These are phyloP conservation scores for Drosophila cognata DNA, from an alignment of 2,888 invertebrate species.

Conservation along the genomic window DNA sequence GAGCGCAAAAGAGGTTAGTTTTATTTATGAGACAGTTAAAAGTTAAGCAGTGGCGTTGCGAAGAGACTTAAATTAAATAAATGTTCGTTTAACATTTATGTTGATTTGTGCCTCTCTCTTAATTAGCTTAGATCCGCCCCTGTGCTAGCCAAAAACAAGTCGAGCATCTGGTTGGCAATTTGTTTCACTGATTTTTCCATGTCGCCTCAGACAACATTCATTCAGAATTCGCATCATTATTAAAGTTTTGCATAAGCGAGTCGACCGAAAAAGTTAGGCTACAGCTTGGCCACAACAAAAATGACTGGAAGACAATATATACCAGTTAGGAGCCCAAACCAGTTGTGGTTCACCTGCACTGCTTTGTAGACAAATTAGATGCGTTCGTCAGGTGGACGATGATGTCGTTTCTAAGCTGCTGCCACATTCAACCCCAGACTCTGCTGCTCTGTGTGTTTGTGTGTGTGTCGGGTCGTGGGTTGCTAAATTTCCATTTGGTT, in stretches of 20 bases:
- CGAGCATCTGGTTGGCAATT: constrained; percentile 46
- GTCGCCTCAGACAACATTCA: constrained; percentile 51
- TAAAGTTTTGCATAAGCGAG: constrained; percentile 45
- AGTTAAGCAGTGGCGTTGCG: constrained; percentile 30
- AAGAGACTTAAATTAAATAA: not conserved
- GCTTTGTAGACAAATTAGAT: constrained; percentile 19
- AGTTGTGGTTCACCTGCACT: constrained; percentile 52
- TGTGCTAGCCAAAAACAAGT: constrained; percentile 31
- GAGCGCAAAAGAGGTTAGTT: constrained; percentile 34
- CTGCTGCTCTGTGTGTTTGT: not conserved
- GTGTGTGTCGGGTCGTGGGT: constrained; percentile 6
- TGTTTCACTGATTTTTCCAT: constrained; percentile 40
- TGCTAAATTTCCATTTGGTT: constrained; percentile 68
- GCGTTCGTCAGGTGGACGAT: constrained; percentile 23
- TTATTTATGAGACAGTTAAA: constrained; percentile 43
- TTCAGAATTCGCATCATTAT: constrained; percentile 38
- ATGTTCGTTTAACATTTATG: not conserved
- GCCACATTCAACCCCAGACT: constrained; percentile 38
- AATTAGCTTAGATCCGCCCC: not conserved
- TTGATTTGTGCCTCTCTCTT: not conserved
- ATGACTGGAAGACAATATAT: constrained; percentile 30
- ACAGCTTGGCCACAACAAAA: constrained; percentile 32
- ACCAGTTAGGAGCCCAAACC: constrained; percentile 52
- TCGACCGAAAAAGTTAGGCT: constrained; percentile 40
- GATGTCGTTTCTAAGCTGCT: not conserved